These are phyloP conservation scores for Rhizomys pruinosus DNA, from an alignment of 2,113 vertebrate species.

Conservation along the genomic window DNA sequence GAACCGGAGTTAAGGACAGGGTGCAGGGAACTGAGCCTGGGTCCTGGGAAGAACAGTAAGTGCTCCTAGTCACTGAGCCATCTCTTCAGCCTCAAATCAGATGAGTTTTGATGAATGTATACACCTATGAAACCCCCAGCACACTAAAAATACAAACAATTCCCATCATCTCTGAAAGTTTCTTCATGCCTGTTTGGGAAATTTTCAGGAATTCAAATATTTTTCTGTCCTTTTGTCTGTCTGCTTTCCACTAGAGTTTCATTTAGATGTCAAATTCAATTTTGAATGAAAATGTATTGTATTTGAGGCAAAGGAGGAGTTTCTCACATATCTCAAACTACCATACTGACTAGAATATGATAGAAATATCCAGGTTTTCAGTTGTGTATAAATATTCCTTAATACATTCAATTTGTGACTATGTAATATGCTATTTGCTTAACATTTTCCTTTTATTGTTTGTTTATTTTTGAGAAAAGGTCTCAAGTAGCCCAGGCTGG, in stretches of 20 bases:
- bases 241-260: neutral
- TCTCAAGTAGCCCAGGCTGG: neutral
- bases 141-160: neutral
- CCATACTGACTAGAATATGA: neutral
- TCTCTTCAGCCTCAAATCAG: too few relatives aligned
- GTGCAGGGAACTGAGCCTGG: too few relatives aligned
- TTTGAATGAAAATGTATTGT: conserved; percentile 26
- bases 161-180: neutral
- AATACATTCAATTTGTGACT: neutral
- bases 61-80: too few relatives aligned
- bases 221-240: neutral
- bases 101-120: neutral
- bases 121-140: neutral
- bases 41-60: too few relatives aligned
- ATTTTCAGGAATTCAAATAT: neutral
- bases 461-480: neutral
- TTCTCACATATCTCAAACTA: conserved; percentile 5
- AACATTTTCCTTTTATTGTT: neutral
- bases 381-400: neutral
- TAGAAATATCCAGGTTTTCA: neutral
- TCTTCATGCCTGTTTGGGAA: neutral
- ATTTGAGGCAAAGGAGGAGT: neutral
- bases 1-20: too few relatives aligned
- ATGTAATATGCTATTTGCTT: neutral
- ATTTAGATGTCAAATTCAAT: neutral